Evolutionary conservation across 2,888 invertebrate genomes (phyloP).

Genomic region (Helobdella robusta): DNA sequence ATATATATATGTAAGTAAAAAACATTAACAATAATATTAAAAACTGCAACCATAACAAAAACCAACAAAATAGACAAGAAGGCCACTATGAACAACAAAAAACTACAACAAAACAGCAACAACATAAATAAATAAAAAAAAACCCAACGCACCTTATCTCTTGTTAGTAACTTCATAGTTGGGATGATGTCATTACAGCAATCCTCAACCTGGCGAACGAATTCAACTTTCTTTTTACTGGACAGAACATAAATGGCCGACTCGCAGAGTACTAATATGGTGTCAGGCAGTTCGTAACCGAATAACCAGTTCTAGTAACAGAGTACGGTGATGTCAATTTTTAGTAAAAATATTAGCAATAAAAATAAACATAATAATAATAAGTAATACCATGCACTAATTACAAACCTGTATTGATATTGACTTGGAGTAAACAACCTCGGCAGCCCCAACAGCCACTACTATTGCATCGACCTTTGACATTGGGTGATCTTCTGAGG

Average conservation of each 20-base stretch:
- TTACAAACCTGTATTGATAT: constrained; percentile 72
- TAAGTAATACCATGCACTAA: background rate
- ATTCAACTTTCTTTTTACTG: constrained; percentile 95
- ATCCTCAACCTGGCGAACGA: constrained; percentile 63
- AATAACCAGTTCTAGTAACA: constrained; percentile 76
- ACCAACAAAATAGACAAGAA: background rate
- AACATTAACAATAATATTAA: background rate
- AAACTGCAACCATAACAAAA: background rate
- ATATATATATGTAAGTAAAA: no score
- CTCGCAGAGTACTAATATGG: constrained; percentile 79
- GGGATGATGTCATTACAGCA: constrained; percentile 59
- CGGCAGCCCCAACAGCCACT: constrained; percentile 82
- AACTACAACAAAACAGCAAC: background rate
- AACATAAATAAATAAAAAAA: constrained; percentile 1
- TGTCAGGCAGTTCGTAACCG: constrained; percentile 91
- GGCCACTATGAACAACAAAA: background rate
- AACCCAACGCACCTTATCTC: constrained; percentile 68
- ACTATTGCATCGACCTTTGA: constrained; percentile 77
- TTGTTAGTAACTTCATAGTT: constrained; percentile 69
- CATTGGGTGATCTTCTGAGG: constrained; percentile 44
- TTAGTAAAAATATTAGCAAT: no score
- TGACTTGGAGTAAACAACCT: constrained; percentile 93
- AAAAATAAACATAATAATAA: constrained; percentile 4
- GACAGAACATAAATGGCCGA: constrained; percentile 78
- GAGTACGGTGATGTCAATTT: no score